Evolutionary conservation across 2,113 vertebrate genomes (phyloP), one percentile per base, ranked within the genome.

Genomic region (Tenebrosternarchus preto): DNA sequence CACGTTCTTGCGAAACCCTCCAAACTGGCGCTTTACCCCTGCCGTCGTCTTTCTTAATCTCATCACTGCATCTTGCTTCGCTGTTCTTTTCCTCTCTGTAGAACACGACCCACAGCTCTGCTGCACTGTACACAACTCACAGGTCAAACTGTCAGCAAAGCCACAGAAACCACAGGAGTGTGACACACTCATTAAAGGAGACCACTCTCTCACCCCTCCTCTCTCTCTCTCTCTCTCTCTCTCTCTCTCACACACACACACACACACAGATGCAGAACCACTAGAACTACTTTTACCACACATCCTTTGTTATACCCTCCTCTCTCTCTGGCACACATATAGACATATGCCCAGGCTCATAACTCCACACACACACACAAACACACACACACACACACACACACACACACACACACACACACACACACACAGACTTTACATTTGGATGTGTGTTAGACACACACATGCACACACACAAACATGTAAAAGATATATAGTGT

Each of bases 121-220:
- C 33, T 36, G 3, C 33, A 36, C 53, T 73, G 74, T 61, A 67
- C 75, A 78, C 79, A 84, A 61, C 76, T 71, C 66, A 59, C 68
- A 81, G 79, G 78, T 78, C 83, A 84, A 84, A 84, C 83, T 78
- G 79, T 70, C 61, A 84, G 22, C 25, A 64, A 74, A 69, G 20
- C 75, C 83, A 63, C 83, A 81, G 33, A 81, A 81, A 84, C 79
- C 83, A 84, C 83, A 73, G 69, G 70, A 78, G 81, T 70, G 50
- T 53, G 71, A 74, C 22, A 57, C 9, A 55, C 27, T 80, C 27
- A 77, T 80, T 84, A 74, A 72, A 66, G 19, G 64, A 81, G n/a
- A 59, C 36, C 55, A 36, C 64, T 29, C 29, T 39, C 31, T 20
- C 79, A 20, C 24, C 5, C 72, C 5, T 50, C 4, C 46, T 43